A percentile compares a stretch with the other conserved stretches of the same genome.
Evolutionary conservation across 2,888 invertebrate species (phyloP).

Genomic region (Drosophila prostipennis): DNA sequence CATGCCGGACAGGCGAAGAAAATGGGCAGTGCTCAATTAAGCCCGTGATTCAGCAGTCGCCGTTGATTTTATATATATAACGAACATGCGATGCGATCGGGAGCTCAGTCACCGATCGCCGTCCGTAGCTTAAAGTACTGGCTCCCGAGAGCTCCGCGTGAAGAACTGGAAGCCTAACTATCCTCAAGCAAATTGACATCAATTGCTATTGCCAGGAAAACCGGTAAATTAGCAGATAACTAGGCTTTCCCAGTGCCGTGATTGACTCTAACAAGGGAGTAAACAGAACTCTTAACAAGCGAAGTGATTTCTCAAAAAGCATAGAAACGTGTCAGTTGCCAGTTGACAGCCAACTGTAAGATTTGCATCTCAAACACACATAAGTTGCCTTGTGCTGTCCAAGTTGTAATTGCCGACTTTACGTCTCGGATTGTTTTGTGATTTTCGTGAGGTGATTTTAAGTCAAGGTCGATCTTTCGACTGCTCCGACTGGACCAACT

Average conservation of each 20-base stretch:
- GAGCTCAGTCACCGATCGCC: conserved; percentile 51
- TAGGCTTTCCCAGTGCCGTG: background rate
- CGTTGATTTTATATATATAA: conserved; percentile 36
- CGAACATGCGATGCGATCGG: conserved; percentile 12
- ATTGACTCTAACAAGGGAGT: conserved; percentile 2
- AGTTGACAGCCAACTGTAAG: background rate
- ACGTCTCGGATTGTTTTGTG: conserved; percentile 10
- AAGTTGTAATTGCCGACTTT: conserved; percentile 7
- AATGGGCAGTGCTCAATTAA: conserved; percentile 28
- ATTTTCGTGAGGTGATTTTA: conserved; percentile 26
- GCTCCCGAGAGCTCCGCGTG: conserved; percentile 25
- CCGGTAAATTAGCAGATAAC: conserved; percentile 41
- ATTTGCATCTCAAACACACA: background rate
- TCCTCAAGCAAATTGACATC: conserved; percentile 20
- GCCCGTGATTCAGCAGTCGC: conserved; percentile 38
- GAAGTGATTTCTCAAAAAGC: conserved; percentile 3
- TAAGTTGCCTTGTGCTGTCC: conserved; percentile 1
- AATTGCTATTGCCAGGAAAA: conserved; percentile 38
- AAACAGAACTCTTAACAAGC: background rate
- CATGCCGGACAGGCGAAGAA: conserved; percentile 26
- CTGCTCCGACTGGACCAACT: conserved; percentile 28
- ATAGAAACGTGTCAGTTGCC: background rate
- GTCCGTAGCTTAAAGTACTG: conserved; percentile 32
- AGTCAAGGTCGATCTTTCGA: conserved; percentile 71
- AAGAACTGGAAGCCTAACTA: conserved; percentile 4